Percentiles rank a stretch among this genome's conserved stretches.
These are phyloP conservation scores for Netelia virgata DNA, from an alignment of 2,888 invertebrate species.

Conservation along the genomic window DNA sequence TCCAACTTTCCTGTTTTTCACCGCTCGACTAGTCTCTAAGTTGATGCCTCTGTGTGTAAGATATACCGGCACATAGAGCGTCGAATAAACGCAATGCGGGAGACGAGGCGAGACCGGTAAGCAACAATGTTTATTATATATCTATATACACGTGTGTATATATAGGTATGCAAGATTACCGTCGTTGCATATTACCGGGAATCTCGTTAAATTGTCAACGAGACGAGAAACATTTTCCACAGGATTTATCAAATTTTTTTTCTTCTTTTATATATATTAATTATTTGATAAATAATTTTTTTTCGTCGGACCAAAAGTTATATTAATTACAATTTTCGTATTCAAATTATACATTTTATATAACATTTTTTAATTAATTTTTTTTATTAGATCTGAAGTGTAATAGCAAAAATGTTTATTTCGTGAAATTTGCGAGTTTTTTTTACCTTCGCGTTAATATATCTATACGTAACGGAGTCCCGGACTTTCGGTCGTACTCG, in stretches of 20 bases:
- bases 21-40: constrained; percentile 76
- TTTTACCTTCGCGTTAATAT: too few relatives aligned
- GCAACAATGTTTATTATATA: constrained; percentile 19
- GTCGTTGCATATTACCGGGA: not conserved
- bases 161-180: too few relatives aligned
- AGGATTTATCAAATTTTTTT: not conserved
- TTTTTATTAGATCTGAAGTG: too few relatives aligned
- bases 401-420: too few relatives aligned
- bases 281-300: not conserved
- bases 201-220: not conserved
- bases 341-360: too few relatives aligned
- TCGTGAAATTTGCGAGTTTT: too few relatives aligned
- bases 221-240: not conserved
- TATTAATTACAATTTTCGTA: too few relatives aligned
- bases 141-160: not conserved
- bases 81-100: constrained; percentile 48
- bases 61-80: constrained; percentile 44
- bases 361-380: too few relatives aligned
- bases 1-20: constrained; percentile 79
- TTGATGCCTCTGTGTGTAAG: constrained; percentile 37
- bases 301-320: too few relatives aligned
- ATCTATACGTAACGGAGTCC: too few relatives aligned
- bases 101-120: constrained; percentile 28
- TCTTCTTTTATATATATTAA: not conserved
- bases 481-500: too few relatives aligned